Base-by-base conservation (phyloP, 2,888 invertebrate genomes). In the Himalopsyche japonica region DNA sequence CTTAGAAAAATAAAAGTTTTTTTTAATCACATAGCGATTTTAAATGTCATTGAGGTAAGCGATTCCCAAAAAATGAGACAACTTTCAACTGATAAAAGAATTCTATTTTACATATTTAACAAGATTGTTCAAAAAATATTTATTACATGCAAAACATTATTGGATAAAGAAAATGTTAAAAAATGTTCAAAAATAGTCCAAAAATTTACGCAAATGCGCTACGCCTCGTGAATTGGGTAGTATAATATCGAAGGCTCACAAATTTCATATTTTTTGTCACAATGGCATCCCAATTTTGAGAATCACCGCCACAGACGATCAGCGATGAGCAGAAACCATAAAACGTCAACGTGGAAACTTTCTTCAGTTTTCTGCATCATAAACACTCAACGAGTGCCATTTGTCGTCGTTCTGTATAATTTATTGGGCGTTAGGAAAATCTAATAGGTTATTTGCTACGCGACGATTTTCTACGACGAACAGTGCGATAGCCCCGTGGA, bases 351-450 rank as follows among this genome's bases (percentile, higher is more conserved):
- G 24, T 37, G 78, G n/a, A 78, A 78, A 78, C 37, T 78, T 78
- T 78, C 37, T 32, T 24, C 37, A 78, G 78, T 78, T 78, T 78
- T 78, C 78, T 78, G 78, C 78, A 43, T 43, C 78, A 78, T 43
- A 78, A 37, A 43, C 78, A 78, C 57, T 57, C 57, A 57, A 57
- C 57, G 57, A 57, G 57, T 57, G 43, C n/a, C 24, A 37, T 78
- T 34, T 78, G 78, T 43, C 43, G 43, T 43, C 78, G 24, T 78
- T 78, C 34, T 32, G 34, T 34, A 43, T 78, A 37, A 78, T 78
- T 78, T 78, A 78, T 43, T 15, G 78, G 32, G 76, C 76, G 32
- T 76, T 57, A 10, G 20, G 57, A 57, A 57, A 57, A 57, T 57
- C 57, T 57, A 57, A 57, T 57, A 57, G 57, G 57, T 57, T 57